Conservation (phyloP, 1,140 invertebrate genomes). For the Phenacoccus solenopsis region DNA sequence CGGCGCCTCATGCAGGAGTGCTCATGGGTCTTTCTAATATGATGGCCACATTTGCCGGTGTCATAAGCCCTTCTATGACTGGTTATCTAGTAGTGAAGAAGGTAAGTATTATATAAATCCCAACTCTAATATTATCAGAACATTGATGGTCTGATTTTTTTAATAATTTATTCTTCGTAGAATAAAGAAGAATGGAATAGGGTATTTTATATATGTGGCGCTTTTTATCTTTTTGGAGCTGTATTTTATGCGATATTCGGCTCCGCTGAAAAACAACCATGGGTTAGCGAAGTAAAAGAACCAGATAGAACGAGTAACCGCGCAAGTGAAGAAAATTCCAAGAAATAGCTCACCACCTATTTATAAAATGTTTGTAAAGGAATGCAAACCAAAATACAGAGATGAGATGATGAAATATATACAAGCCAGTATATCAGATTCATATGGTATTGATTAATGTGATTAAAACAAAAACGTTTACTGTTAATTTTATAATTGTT, state of each 20-base stretch:
- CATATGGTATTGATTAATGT: too few relatives aligned
- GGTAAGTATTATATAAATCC: conserved; percentile 35
- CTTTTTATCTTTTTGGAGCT: conserved; percentile 39
- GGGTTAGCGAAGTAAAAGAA: conserved; percentile 32
- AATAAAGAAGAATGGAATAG: conserved; percentile 37
- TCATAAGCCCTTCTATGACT: conserved; percentile 65
- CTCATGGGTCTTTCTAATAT: conserved; percentile 82
- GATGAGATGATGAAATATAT: too few relatives aligned
- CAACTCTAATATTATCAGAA: not conserved
- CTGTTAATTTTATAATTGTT: too few relatives aligned
- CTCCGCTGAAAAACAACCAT: conserved; percentile 39
- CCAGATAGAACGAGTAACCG: too few relatives aligned
- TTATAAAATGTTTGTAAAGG: too few relatives aligned
- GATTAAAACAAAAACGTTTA: too few relatives aligned
- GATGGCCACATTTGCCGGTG: conserved; percentile 73
- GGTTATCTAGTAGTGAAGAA: conserved; percentile 59
- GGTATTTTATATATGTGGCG: conserved; percentile 40
- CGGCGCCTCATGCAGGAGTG: conserved; percentile 65
- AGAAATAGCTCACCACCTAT: too few relatives aligned
- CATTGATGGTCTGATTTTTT: not conserved
- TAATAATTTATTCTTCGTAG: conserved; percentile 17
- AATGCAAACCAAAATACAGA: too few relatives aligned
- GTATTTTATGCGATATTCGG: conserved; percentile 38
- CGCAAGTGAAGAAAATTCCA: too few relatives aligned
- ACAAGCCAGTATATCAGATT: too few relatives aligned